Evolutionary conservation across 2,888 invertebrate genomes (phyloP), one percentile per base, ranked within the genome.

Genomic region (Pseudanteris insignis): DNA sequence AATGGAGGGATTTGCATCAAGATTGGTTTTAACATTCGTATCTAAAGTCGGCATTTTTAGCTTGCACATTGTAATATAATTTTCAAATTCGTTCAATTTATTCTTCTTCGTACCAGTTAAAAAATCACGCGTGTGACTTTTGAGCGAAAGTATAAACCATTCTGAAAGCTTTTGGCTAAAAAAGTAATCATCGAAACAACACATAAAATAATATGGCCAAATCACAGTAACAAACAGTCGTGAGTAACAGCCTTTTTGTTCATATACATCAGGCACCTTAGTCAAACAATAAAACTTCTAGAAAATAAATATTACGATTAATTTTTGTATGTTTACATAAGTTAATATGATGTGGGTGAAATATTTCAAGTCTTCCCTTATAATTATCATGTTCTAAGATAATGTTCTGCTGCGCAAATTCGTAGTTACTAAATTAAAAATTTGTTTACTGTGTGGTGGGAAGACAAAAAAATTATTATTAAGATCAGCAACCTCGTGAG

Each of bases 191-290:
- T 55, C 54, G 55, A 33, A 68, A 70, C 70, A 67, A 70, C 47
- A 67, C 70, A 68, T 71, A 70, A 70, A 70, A 74, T 73, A 73
- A 74, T 74, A 73, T 73, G 72, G 73, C 73, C 75, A 70, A 76
- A 78, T 78, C 78, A 77, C 76, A 77, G 74, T 74, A 70, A 71
- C 69, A 62, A 67, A 72, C 68, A 73, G 68, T 71, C 68, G 70
- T 67, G 65, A 70, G 63, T 71, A 73, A 74, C 74, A 74, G 72
- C 70, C 73, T 71, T 74, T 67, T 65, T 61, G 65, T 72, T 71
- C 70, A 66, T 64, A 64, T 67, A 72, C 62, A 67, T 71, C 73
- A 77, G 77, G 77, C 78, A 77, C 75, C 76, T 71, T 74, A 74
- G 61, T 72, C 73, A 74, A 75, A 65, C 54, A 72, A 64, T 71